phyloP scores from a whole-genome alignment of 2,113 vertebrate genomes.

The Cyprinodon tularosa region DNA sequence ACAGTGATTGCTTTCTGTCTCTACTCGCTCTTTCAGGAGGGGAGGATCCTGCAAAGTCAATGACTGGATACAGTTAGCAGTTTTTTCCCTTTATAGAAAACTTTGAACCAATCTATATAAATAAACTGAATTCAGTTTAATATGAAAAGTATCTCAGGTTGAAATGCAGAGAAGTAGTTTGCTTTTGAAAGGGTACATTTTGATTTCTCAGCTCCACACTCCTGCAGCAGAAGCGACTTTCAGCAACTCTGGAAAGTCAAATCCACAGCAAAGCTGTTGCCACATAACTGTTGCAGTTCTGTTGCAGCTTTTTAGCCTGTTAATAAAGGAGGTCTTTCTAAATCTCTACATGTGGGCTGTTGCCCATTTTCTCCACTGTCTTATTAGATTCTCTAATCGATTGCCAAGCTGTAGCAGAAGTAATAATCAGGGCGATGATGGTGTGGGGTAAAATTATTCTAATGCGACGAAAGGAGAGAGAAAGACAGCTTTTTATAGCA shows the following conservation, averaged over 20 bases:
- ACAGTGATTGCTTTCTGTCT: too few relatives aligned
- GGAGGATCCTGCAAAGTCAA: too few relatives aligned
- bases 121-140: too few relatives aligned
- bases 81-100: too few relatives aligned
- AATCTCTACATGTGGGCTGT: conserved; percentile 25
- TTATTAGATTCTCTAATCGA: background rate
- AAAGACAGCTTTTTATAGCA: background rate
- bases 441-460: background rate
- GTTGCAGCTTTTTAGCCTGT: conserved; percentile 7
- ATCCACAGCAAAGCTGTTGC: background rate
- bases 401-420: background rate
- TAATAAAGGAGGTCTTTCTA: conserved; percentile 14
- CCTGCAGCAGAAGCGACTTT: background rate
- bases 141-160: too few relatives aligned
- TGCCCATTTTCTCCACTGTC: conserved; percentile 1
- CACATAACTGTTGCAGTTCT: background rate
- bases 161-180: too few relatives aligned
- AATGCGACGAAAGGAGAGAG: background rate
- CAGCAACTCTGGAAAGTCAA: background rate
- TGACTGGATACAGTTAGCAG: too few relatives aligned
- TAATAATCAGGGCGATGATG: background rate
- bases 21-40: too few relatives aligned
- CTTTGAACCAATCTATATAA: too few relatives aligned
- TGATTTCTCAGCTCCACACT: background rate
- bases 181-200: too few relatives aligned